Percentiles rank a stretch among this genome's conserved stretches.
These are phyloP conservation scores for Scytalopus superciliaris DNA, from an alignment of 2,113 vertebrate genomes.

Conservation along the genomic window DNA sequence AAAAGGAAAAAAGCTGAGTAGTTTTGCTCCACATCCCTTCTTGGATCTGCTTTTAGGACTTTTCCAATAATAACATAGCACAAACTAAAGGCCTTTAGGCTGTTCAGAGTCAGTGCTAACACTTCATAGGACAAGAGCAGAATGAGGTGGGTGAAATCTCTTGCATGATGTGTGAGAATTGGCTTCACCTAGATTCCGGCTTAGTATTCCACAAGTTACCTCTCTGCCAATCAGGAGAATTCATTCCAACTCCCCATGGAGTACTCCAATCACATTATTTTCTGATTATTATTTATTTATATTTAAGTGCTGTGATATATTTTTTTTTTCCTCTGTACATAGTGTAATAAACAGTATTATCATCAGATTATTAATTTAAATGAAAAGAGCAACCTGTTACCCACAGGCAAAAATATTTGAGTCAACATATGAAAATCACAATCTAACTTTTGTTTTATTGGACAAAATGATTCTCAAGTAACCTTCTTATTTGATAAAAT, in stretches of 20 bases:
- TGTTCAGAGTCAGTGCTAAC: neutral
- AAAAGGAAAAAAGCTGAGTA: neutral
- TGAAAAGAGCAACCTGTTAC: neutral
- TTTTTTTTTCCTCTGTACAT: too few species aligned
- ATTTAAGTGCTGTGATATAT: neutral
- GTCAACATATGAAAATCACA: neutral
- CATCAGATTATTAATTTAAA: neutral
- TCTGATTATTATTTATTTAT: neutral
- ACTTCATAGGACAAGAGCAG: neutral
- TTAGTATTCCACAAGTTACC: neutral
- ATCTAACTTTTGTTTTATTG: neutral
- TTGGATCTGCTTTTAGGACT: neutral
- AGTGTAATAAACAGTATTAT: neutral
- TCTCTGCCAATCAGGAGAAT: neutral
- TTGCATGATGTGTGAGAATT: neutral
- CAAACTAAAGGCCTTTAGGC: neutral
- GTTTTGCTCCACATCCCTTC: neutral
- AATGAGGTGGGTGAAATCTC: rapidly evolving
- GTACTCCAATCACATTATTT: neutral
- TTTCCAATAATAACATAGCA: neutral
- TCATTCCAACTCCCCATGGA: neutral
- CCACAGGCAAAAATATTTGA: neutral
- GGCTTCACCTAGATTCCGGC: neutral
- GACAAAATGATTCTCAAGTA: neutral
- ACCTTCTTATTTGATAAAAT: neutral